phyloP scores from a whole-genome alignment of 2,888 invertebrate species.

The Coenonympha arcania region DNA sequence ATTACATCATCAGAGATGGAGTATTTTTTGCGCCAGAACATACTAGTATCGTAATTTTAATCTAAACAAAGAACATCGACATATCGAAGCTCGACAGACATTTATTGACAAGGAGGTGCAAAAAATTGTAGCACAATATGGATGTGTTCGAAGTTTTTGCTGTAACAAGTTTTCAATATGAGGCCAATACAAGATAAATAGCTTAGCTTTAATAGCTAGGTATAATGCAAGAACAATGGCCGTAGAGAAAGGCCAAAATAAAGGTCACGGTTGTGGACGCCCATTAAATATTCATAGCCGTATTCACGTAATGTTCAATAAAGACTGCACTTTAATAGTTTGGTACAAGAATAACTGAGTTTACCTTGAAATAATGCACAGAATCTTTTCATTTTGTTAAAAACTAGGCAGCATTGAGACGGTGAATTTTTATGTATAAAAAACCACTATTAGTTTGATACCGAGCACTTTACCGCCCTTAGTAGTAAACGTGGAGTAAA shows the following conservation, averaged over 20 bases:
- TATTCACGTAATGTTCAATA: conserved; percentile 55
- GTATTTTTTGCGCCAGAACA: conserved; percentile 30
- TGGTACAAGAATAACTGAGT: conserved; percentile 34
- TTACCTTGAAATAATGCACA: not conserved
- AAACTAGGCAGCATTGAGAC: too few species aligned
- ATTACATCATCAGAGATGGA: conserved; percentile 47
- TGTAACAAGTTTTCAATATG: not conserved
- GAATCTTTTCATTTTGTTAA: too few species aligned
- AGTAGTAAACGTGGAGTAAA: too few species aligned
- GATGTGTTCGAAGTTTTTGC: conserved; percentile 2
- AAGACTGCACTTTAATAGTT: conserved; percentile 46
- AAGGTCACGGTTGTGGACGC: conserved; percentile 57
- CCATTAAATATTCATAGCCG: conserved; percentile 64
- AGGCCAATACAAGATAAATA: conserved; percentile 50
- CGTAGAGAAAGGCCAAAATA: conserved; percentile 55
- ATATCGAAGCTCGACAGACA: conserved; percentile 25
- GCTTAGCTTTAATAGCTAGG: conserved; percentile 21
- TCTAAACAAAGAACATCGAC: conserved; percentile 28
- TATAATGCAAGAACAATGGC: conserved; percentile 49
- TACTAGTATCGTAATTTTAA: conserved; percentile 18
- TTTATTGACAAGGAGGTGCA: conserved; percentile 23
- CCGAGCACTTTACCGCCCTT: too few species aligned
- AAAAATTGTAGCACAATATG: conserved; percentile 16
- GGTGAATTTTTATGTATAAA: too few species aligned
- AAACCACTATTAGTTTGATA: too few species aligned